phyloP scores from a whole-genome alignment of 2,888 invertebrate species.

The Sialis fuliginosa region DNA sequence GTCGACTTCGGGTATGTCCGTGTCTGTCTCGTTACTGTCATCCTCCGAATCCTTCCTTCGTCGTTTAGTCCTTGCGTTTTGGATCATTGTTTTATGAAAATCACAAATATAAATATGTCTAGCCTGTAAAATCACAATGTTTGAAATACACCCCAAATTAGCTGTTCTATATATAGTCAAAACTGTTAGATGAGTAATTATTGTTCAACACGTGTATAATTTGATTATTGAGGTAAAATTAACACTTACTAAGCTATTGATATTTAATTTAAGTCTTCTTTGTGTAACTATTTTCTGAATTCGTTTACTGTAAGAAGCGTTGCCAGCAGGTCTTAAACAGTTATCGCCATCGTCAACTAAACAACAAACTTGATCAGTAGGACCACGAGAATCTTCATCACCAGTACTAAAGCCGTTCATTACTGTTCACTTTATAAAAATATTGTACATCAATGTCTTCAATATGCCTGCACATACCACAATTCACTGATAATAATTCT shows the following conservation, averaged over 20 bases:
- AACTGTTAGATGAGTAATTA: background rate
- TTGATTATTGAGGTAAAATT: background rate
- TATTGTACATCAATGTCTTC: too few species aligned
- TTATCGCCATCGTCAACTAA: conserved; percentile 76
- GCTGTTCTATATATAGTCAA: background rate
- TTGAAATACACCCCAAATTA: background rate
- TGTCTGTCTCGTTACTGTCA: conserved; percentile 86
- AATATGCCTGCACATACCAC: too few species aligned
- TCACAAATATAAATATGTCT: conserved; percentile 95
- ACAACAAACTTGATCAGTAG: conserved; percentile 82
- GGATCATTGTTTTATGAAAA: conserved; percentile 88
- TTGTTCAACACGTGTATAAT: background rate
- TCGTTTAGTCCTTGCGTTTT: conserved; percentile 84
- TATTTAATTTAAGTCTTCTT: conserved; percentile 70
- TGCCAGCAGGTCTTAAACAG: conserved; percentile 75
- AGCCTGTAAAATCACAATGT: conserved; percentile 37
- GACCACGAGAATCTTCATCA: conserved; percentile 77
- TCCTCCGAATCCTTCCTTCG: conserved; percentile 86
- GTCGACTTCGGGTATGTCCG: conserved; percentile 82
- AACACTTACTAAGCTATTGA: conserved; percentile 54
- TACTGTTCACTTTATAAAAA: conserved; percentile 16
- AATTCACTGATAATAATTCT: too few species aligned
- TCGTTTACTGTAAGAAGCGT: conserved; percentile 91
- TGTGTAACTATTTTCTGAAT: conserved; percentile 92
- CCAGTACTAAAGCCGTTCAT: conserved; percentile 86